Base-by-base conservation (phyloP, 2,113 vertebrate species). In the Urocitellus parryii region DNA sequence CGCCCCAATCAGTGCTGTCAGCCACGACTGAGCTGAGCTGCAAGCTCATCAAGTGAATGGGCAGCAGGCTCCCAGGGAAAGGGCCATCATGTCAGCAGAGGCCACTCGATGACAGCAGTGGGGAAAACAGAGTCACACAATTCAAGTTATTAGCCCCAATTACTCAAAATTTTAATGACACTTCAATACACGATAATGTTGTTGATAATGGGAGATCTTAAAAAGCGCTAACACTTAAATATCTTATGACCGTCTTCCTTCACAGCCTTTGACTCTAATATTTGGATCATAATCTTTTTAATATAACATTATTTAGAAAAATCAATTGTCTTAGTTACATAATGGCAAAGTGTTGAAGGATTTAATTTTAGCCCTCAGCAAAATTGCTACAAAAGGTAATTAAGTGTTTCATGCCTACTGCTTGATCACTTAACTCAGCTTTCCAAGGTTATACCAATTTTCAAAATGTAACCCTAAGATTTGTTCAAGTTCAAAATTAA, bases 1-100 rank as follows among this genome's bases (percentile, higher is more conserved):
- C 8, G 58, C 98, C 98, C 98, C 98, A 99, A 99, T 99, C 98
- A 99, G 98, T 0, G 98, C 98, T 99, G 99, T 98, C 99, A 99
- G 99, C 98, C 98, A 98, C 98, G 97, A 98, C 98, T 98, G 98
- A 98, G 98, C 98, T 91, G 96, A 98, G 98, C 98, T 98, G 98
- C 98, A 98, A 98, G 98, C 98, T 98, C 98, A 98, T 99, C 98
- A 99, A 98, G 96, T 95, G 96, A 98, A 97, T 94, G 98, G 98
- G 99, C 99, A 98, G 98, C 97, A 97, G 98, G 58, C 98, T 98
- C 98, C 97, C 95, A 98, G 24, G 98, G 98, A 98, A 98, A 98
- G 97, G 98, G 98, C 72, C 94, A 98, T 98, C 88, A 81, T 97
- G 98, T 98, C 97, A 97, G 97, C 97, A 97, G 97, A 98, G 98